Evolutionary conservation across 1,140 invertebrate species (phyloP).

Genomic region (Saccostrea glomerata): DNA sequence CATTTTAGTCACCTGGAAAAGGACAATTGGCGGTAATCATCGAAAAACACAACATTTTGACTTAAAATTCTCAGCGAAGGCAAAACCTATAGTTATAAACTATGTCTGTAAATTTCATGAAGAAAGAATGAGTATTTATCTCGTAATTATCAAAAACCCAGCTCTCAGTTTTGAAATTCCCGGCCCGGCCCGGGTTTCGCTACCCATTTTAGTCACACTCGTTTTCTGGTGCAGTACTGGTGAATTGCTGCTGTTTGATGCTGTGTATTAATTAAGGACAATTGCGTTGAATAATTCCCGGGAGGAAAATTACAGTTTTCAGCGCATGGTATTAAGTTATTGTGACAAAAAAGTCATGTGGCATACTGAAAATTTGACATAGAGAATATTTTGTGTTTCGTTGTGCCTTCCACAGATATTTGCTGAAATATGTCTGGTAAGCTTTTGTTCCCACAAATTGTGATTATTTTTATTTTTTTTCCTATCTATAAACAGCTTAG

Average conservation of each 20-base stretch:
- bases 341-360: constrained; percentile 5
- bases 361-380: constrained; percentile 29
- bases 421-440: constrained; percentile 19
- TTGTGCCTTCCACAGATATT: background rate
- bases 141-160: no score
- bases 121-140: no score
- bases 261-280: constrained; percentile 17
- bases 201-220: no score
- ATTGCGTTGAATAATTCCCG: background rate
- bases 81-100: no score
- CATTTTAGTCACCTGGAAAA: no score
- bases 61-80: no score
- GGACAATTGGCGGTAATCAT: no score
- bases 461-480: background rate
- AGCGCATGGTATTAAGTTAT: background rate
- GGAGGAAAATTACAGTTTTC: background rate
- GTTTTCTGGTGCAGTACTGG: background rate
- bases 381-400: background rate
- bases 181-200: no score
- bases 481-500: background rate
- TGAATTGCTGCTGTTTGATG: constrained; percentile 1
- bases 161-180: no score
- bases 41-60: no score
- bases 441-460: background rate
- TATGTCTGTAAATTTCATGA: no score